Base-by-base conservation (phyloP, 2,113 vertebrate species). In the Gnathonemus longibarbis region DNA sequence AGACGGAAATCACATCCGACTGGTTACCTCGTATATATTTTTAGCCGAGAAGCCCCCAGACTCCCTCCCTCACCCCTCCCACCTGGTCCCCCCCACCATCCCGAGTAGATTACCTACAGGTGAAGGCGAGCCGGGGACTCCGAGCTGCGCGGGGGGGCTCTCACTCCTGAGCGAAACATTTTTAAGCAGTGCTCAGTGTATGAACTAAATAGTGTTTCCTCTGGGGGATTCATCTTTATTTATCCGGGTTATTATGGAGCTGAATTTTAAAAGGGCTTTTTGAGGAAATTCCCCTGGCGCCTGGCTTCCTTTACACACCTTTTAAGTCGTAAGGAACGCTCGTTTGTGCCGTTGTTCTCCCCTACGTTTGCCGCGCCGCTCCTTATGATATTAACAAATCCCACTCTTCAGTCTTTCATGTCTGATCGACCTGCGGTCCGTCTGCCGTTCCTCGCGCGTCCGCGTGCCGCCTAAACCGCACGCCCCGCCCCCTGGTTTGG, bases 141-240 rank as follows among this genome's bases (percentile, higher is more conserved):
- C 35, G 84, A 62, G 52, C 9, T 89, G 88, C 91, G 90, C 46
- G 70, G 31, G 91, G 91, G 92, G 94, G 42, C 24, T 84, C 74
- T 95, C 94, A 94, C 90, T 94, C 92, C 93, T 94, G 94, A 93
- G 93, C 94, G 92, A 93, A 93, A 91, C 92, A 91, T 94, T 95
- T 95, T 93, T 91, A 94, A 93, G 91, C 93, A 91, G 92, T 93
- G 92, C 94, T 95, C 92, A 95, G 96, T 94, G 95, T 95, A 94
- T 94, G 93, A 94, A 94, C 94, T 95, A 95, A 96, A 95, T 94
- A 94, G 93, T 95, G 93, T 95, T 96, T 96, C 94, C 93, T 93
- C 92, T 91, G 58, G 93, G 93, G 93, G 93, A 93, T 93, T 94
- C 90, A 90, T 94, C 93, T 94, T 95, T 95, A 95, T 95, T 95